Evolutionary conservation across 2,797 vertebrate genomes (phyloP).

Genomic region (Lacerta bilineata): DNA sequence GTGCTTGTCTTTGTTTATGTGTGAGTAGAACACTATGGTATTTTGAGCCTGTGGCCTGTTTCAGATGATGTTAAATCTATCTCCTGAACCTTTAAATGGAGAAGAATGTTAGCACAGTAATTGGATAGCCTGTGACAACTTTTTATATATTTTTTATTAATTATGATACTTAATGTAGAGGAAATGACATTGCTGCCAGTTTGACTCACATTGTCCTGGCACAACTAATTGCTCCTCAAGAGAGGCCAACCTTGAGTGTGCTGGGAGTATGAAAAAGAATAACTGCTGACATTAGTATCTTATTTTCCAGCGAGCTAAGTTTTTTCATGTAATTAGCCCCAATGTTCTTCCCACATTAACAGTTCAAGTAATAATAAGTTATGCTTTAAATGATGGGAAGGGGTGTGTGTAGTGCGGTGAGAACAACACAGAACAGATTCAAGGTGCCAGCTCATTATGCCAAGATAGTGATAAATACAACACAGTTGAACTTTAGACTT

Average conservation of each 20-base stretch:
- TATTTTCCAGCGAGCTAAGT: conserved; percentile 72
- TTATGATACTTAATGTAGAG: conserved; percentile 72
- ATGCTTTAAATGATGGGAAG: conserved; percentile 63
- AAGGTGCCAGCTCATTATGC: conserved; percentile 50
- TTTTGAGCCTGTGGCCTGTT: background rate
- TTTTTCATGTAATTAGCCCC: conserved; percentile 75
- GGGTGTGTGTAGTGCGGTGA: background rate
- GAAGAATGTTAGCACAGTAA: conserved; percentile 67
- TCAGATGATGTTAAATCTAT: conserved; percentile 57
- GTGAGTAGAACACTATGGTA: no score
- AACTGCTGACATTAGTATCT: conserved; percentile 72
- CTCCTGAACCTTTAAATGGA: conserved; percentile 64
- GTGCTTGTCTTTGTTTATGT: no score
- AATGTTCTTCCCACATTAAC: conserved; percentile 70
- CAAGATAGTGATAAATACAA: conserved; percentile 58
- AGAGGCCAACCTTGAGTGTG: conserved; percentile 64
- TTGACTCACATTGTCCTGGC: conserved; percentile 71
- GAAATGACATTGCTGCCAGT: conserved; percentile 64
- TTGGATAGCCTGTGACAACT: conserved; percentile 72
- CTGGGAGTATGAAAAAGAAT: conserved; percentile 70
- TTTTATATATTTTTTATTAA: conserved; percentile 75
- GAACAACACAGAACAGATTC: conserved; percentile 44
- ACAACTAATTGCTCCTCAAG: conserved; percentile 78
- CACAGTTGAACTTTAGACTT: conserved; percentile 56
- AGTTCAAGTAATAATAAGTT: conserved; percentile 69